Evolutionary conservation across 2,113 vertebrate species (phyloP), one percentile per base, ranked within the genome.

Genomic region (Esox niger): DNA sequence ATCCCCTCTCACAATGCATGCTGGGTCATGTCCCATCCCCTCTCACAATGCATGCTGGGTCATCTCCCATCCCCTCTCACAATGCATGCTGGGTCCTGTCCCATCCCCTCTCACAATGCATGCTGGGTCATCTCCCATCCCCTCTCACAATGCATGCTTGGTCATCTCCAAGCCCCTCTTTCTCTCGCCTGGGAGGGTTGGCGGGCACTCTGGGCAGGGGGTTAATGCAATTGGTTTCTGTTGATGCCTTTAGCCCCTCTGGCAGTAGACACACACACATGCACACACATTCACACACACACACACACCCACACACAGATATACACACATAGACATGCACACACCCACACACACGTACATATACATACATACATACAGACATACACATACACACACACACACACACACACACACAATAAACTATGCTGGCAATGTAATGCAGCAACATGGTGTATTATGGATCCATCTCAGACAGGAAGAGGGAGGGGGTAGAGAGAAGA

Each of bases 161-260:
- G 35, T 38, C 5, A 38, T n/a, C n/a, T n/a, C n/a, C n/a, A n/a
- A n/a, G n/a, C n/a, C n/a, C n/a, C n/a, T n/a, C n/a, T n/a, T n/a
- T n/a, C n/a, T n/a, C n/a, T n/a, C n/a, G n/a, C n/a, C n/a, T n/a
- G n/a, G n/a, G n/a, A n/a, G n/a, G n/a, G n/a, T n/a, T n/a, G n/a
- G n/a, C n/a, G n/a, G n/a, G 35, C 11, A 8, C 35, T 38, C 35
- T 38, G 9, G 9, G 35, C 35, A 2, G 71, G 79, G 75, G 65
- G 57, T 60, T 30, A 90, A 91, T 88, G 86, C 83, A 88, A 89
- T 91, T 90, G 86, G 84, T 83, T 87, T 85, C 54, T 76, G 73
- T 79, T 81, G 80, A n/a, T 78, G 79, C 85, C 70, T 35, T 80
- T 70, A 73, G n/a, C 80, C 88, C 86, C 82, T 76, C 81, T 84